These are phyloP conservation scores for Lethrus apterus DNA, from an alignment of 1,140 invertebrate species.

Conservation along the genomic window DNA sequence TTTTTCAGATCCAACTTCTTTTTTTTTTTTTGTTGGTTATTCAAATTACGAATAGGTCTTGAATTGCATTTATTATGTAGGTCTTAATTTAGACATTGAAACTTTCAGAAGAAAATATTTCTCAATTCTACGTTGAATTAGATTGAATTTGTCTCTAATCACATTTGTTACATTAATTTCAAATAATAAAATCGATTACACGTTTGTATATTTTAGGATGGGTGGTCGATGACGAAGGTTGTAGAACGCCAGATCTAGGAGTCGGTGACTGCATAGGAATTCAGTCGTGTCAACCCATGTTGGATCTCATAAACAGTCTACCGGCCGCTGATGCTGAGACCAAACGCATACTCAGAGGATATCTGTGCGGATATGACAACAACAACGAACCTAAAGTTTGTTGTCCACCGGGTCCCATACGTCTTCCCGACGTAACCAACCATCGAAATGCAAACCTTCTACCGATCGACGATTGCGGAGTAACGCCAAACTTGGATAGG, in stretches of 20 bases:
- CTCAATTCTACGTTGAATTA: too few species aligned
- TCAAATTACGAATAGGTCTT: too few species aligned
- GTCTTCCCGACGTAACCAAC: background rate
- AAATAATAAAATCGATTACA: too few species aligned
- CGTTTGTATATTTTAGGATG: slow-evolving; percentile 37
- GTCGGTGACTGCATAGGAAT: slow-evolving; percentile 40
- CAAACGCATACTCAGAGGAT: slow-evolving; percentile 32
- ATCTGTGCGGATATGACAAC: slow-evolving; percentile 44
- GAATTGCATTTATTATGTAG: too few species aligned
- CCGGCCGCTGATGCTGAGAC: too few species aligned
- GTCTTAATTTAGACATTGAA: too few species aligned
- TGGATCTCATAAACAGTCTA: slow-evolving; percentile 26
- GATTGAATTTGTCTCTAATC: too few species aligned
- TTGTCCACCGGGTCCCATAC: slow-evolving; percentile 34
- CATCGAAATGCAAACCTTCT: slow-evolving; percentile 40
- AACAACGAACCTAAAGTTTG: slow-evolving; percentile 45
- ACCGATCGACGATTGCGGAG: slow-evolving; percentile 38
- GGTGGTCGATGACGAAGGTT: slow-evolving; percentile 34
- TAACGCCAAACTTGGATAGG: slow-evolving; percentile 34
- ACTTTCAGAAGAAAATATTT: too few species aligned
- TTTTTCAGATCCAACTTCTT: too few species aligned
- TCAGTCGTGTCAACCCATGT: slow-evolving; percentile 36
- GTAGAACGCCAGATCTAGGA: slow-evolving; percentile 36
- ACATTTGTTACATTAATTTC: too few species aligned
- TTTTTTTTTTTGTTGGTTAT: too few species aligned